Evolutionary conservation across 2,797 vertebrate genomes (phyloP).

Genomic region (Fundulus diaphanus): DNA sequence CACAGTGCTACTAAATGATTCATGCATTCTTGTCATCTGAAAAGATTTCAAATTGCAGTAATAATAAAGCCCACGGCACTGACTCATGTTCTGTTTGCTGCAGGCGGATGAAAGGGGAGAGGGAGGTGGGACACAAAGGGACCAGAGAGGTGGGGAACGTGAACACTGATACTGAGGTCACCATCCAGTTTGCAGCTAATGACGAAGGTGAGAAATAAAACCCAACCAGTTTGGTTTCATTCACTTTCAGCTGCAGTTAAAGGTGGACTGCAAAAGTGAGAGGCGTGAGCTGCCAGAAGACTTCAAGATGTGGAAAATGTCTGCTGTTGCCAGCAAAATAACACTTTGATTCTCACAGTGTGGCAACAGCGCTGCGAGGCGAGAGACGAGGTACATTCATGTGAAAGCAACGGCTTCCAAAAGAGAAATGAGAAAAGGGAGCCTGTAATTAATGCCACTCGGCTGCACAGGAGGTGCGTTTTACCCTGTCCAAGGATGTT

Average conservation of each 20-base stretch:
- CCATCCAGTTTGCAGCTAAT: slow-evolving; percentile 74
- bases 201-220: slow-evolving; percentile 52
- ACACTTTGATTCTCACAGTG: slow-evolving; percentile 8
- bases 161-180: slow-evolving; percentile 72
- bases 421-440: slow-evolving; percentile 4
- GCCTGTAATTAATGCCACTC: neutral
- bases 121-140: slow-evolving; percentile 61
- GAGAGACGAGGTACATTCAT: neutral
- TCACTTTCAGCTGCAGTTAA: neutral
- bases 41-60: slow-evolving; percentile 6
- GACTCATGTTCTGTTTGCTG: slow-evolving; percentile 20
- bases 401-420: slow-evolving; percentile 20
- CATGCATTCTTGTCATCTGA: slow-evolving; percentile 2
- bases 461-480: slow-evolving; percentile 3
- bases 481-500: neutral
- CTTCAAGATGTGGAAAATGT: slow-evolving; percentile 23
- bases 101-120: slow-evolving; percentile 76
- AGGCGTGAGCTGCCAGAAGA: slow-evolving; percentile 15
- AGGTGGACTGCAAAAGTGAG: slow-evolving; percentile 1
- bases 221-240: neutral
- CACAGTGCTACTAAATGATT: neutral
- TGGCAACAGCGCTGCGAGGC: slow-evolving; percentile 12
- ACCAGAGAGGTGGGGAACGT: slow-evolving; percentile 77
- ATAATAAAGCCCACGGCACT: slow-evolving; percentile 5
- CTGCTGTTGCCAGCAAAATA: slow-evolving; percentile 19